Evolutionary conservation across 1,140 invertebrate genomes (phyloP).

Genomic region (Phortica variegata): DNA sequence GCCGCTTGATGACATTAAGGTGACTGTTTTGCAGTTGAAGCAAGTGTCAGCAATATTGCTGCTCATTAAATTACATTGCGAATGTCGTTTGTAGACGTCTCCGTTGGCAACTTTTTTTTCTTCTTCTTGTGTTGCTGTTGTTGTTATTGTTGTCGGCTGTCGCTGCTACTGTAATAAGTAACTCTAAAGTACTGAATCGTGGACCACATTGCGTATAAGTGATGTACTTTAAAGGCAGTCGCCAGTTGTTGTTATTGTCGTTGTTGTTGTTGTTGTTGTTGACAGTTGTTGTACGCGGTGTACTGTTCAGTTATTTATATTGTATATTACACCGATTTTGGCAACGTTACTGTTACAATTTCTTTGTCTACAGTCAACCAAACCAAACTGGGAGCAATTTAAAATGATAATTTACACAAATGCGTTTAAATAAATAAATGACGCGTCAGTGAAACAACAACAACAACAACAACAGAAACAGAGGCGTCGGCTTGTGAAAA

Average conservation of each 20-base stretch:
- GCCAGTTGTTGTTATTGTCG: neutral
- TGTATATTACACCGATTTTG: no score
- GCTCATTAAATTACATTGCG: slow-evolving; percentile 55
- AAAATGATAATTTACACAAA: slow-evolving; percentile 55
- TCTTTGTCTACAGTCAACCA: no score
- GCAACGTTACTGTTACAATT: no score
- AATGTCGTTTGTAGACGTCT: slow-evolving; percentile 52
- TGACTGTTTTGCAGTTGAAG: slow-evolving; percentile 10
- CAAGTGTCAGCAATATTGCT: slow-evolving; percentile 54
- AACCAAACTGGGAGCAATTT: slow-evolving; percentile 46
- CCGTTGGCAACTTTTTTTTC: no score
- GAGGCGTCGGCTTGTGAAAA: no score
- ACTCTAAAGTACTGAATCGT: no score
- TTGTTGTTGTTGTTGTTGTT: slow-evolving; percentile 6
- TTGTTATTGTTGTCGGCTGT: no score
- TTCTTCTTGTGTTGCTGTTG: no score
- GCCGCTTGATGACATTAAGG: neutral
- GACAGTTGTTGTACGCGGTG: no score
- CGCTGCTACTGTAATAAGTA: no score
- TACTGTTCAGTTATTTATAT: no score
- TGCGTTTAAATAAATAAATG: slow-evolving; percentile 55
- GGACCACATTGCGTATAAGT: slow-evolving; percentile 28
- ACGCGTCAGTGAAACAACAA: slow-evolving; percentile 18
- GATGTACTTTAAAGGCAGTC: slow-evolving; percentile 40
- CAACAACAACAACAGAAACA: no score